phyloP scores from a whole-genome alignment of 1,140 invertebrate species.

The Ceratina calcarata region DNA sequence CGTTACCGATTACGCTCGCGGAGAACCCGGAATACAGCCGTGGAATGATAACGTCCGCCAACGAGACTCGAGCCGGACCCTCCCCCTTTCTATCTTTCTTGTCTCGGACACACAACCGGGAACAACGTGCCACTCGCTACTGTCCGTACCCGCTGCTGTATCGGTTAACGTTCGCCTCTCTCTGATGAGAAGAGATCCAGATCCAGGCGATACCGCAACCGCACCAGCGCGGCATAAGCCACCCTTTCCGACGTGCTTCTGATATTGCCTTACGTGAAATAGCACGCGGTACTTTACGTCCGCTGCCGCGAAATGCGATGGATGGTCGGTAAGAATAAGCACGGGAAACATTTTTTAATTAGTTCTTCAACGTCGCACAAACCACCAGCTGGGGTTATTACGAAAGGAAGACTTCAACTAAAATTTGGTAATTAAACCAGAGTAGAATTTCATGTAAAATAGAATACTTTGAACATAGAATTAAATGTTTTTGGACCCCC shows the following conservation, averaged over 20 bases:
- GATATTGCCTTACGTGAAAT: slow-evolving; percentile 2
- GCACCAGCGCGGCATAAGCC: neutral
- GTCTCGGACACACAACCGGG: neutral
- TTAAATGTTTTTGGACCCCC: too few relatives aligned
- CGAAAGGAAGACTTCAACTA: too few relatives aligned
- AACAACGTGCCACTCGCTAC: neutral
- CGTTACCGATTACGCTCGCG: slow-evolving; percentile 61
- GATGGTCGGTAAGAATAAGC: neutral
- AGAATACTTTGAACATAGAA: too few relatives aligned
- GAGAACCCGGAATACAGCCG: slow-evolving; percentile 43
- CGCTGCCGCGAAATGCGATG: neutral
- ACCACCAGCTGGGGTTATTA: too few relatives aligned
- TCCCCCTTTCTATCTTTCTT: neutral
- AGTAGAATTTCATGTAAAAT: too few relatives aligned
- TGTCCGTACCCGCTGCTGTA: neutral
- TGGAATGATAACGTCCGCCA: slow-evolving; percentile 63
- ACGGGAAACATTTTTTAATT: neutral
- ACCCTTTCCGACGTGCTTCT: neutral
- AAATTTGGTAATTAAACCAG: too few relatives aligned
- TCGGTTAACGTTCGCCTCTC: neutral
- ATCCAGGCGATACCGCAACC: too few relatives aligned
- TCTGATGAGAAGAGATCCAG: slow-evolving; percentile 13
- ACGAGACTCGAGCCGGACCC: neutral
- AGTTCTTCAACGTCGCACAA: neutral
- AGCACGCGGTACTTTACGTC: neutral